Conservation (phyloP, 2,113 vertebrate genomes). For the Ptyas mucosa region DNA sequence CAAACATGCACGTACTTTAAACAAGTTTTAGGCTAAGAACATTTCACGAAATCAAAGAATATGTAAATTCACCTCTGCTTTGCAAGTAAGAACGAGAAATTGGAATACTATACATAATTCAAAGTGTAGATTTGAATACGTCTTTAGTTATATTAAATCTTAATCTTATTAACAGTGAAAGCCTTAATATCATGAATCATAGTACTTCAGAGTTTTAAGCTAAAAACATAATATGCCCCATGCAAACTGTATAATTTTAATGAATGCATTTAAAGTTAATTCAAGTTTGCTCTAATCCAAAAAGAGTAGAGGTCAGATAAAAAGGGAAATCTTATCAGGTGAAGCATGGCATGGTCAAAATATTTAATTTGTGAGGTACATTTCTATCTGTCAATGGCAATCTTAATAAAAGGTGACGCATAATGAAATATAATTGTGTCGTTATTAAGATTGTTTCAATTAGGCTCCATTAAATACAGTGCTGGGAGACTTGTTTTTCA, state of each 20-base stretch:
- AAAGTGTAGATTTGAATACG: conserved; percentile 63
- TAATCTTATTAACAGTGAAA: conserved; percentile 74
- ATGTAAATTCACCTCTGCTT: conserved; percentile 65
- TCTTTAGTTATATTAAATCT: conserved; percentile 64
- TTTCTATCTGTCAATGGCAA: conserved; percentile 75
- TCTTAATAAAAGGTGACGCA: conserved; percentile 70
- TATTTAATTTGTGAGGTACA: conserved; percentile 72
- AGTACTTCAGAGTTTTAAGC: conserved; percentile 69
- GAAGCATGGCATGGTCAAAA: conserved; percentile 68
- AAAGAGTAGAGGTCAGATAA: conserved; percentile 75
- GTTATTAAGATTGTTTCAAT: conserved; percentile 68
- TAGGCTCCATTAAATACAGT: conserved; percentile 56
- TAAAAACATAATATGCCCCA: conserved; percentile 63
- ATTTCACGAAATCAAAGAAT: conserved; percentile 60
- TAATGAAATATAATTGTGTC: conserved; percentile 73
- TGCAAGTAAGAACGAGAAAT: conserved; percentile 59
- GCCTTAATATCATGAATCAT: conserved; percentile 68
- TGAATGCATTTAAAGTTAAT: conserved; percentile 77
- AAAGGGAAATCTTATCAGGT: conserved; percentile 77
- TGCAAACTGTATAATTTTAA: conserved; percentile 69
- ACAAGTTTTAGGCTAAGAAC: conserved; percentile 61
- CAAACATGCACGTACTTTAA: conserved; percentile 67
- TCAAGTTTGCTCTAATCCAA: conserved; percentile 73
- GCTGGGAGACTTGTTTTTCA: conserved; percentile 34
- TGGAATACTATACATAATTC: conserved; percentile 67